Conservation (phyloP, 2,113 vertebrate species). For the Phainopepla nitens region DNA sequence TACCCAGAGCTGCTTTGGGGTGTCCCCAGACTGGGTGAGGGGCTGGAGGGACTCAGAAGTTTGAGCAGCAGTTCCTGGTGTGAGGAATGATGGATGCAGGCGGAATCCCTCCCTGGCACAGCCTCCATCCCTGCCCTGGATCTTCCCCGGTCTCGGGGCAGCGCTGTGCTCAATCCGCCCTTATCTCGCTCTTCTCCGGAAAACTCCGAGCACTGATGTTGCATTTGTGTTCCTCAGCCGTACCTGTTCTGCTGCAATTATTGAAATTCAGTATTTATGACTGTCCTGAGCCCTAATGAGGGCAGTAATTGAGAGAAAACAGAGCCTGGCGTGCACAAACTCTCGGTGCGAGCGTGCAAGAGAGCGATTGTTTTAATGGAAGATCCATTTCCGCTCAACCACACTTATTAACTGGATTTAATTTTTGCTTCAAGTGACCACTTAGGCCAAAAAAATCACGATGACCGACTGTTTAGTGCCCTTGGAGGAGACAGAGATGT, state of each 20-base stretch:
- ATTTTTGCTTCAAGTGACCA: neutral
- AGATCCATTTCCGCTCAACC: neutral
- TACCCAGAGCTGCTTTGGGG: neutral
- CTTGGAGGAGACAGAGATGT: neutral
- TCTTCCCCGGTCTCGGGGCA: accelerated
- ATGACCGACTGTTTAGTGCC: neutral
- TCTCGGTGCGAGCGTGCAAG: neutral
- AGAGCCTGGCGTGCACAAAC: neutral
- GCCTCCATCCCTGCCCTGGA: neutral
- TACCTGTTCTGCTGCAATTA: neutral
- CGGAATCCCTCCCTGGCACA: neutral
- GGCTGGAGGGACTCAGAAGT: neutral
- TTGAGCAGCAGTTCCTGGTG: neutral
- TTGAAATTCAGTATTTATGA: neutral
- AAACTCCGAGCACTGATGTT: accelerated
- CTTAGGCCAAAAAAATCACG: neutral
- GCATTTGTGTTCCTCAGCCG: neutral
- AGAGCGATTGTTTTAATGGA: neutral
- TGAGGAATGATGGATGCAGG: neutral
- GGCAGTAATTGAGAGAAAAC: constrained; percentile 13
- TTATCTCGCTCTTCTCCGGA: neutral
- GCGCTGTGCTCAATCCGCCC: accelerated
- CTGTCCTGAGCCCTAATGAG: neutral
- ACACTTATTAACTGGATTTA: neutral
- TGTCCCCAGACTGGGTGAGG: accelerated